Percentiles rank a stretch among this genome's conserved stretches.
Evolutionary conservation across 1,140 invertebrate genomes (phyloP).

Genomic region (Parasteatoda tepidariorum): DNA sequence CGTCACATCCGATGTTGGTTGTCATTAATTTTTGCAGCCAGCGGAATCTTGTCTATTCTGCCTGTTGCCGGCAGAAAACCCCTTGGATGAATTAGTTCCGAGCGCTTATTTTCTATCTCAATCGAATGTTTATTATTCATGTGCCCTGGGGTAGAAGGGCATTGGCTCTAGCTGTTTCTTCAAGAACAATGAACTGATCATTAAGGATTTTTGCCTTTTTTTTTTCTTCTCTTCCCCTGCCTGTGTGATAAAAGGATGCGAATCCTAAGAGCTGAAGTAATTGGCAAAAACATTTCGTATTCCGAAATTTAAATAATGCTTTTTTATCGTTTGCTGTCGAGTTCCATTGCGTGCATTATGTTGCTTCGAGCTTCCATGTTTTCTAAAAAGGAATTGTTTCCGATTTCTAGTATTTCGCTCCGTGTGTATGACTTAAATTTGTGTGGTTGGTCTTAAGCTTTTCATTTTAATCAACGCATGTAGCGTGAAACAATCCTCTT

Average conservation of each 20-base stretch:
- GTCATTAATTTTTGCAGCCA: background rate
- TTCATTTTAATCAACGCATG: background rate
- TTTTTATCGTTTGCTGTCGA: background rate
- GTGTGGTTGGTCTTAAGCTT: too few relatives aligned
- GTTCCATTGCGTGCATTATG: background rate
- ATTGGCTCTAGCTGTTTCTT: background rate
- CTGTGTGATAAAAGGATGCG: background rate
- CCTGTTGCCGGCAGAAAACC: background rate
- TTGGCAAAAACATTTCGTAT: background rate
- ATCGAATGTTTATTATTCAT: conserved; percentile 20
- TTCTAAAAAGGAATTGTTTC: background rate
- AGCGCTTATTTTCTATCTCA: background rate
- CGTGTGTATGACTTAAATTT: background rate
- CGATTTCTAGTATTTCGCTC: background rate
- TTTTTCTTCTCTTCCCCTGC: background rate
- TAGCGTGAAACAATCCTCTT: background rate
- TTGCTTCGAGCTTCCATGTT: background rate
- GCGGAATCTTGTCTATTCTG: background rate
- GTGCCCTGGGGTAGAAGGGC: background rate
- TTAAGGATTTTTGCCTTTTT: background rate
- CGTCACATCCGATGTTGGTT: background rate
- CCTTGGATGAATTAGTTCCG: background rate
- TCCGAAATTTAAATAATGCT: background rate
- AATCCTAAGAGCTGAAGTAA: background rate
- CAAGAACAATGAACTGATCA: conserved; percentile 21